Evolutionary conservation across 1,140 invertebrate species (phyloP), one percentile per base, ranked within the genome.

Genomic region (Arion vulgaris): DNA sequence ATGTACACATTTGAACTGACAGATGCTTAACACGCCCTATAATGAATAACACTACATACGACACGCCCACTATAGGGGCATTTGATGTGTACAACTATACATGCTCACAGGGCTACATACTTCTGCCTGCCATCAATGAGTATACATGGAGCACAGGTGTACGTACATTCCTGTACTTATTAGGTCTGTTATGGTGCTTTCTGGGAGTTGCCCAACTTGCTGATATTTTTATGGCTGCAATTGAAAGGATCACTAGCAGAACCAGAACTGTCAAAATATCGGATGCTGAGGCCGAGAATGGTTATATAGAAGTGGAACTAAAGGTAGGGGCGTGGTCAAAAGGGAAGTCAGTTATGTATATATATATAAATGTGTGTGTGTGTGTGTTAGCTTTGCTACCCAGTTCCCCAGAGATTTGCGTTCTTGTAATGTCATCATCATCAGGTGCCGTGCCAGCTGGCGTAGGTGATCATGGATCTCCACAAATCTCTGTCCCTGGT

Each of bases 211-310:
- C 95, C 72, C 94, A 95, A 84, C 92, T 95, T 23, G 93, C 94
- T 13, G 94, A 94, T 85, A 90, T 94, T 51, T 95, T 95, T 88
- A 95, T 95, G 94, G 94, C 94, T 69, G 91, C 94, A 77, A 95
- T 95, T 82, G 95, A 95, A 88, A 93, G 94, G 81, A 95, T 95
- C 83, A 95, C 95, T 0, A 94, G 94, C 86, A 94, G 94, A 89
- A 95, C 94, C 0, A 91, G 93, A 32, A 95, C 94, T 83, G 92
- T 95, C 17, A 88, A 90, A 76, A 86, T 92, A 11, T 85, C 91
- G 39, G 89, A 91, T 76, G 17, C 82, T 0, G 86, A 89, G 81
- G 76, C 88, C 1, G 84, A 86, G 32, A 83, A 81, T 28, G 86
- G 87, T 23, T 88, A 85, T 69, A 81, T 88, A 80, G 88, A 90